Evolutionary conservation across 2,888 invertebrate genomes (phyloP).

Genomic region (Drosophila recens): DNA sequence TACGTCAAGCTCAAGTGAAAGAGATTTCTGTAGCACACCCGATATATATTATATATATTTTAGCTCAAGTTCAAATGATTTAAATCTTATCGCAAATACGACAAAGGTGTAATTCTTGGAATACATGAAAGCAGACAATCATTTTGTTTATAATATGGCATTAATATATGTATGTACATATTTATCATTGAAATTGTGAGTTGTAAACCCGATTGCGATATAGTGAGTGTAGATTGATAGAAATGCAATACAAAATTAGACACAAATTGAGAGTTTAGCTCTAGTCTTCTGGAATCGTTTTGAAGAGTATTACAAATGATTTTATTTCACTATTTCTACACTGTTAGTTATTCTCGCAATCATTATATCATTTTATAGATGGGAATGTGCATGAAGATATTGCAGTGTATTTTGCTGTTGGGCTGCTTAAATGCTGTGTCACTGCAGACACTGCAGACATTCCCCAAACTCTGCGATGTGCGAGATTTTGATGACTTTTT

Average conservation of each 20-base stretch:
- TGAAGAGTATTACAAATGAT: too few relatives aligned
- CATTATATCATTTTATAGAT: constrained; percentile 37
- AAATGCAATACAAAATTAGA: neutral
- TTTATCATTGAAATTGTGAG: neutral
- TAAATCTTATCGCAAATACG: constrained; percentile 8
- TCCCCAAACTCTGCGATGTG: constrained; percentile 80
- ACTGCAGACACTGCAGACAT: constrained; percentile 62
- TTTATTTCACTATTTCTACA: too few relatives aligned
- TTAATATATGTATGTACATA: neutral
- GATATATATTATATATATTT: neutral
- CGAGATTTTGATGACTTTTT: constrained; percentile 80
- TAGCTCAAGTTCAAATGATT: neutral
- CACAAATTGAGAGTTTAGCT: neutral
- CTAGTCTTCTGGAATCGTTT: neutral
- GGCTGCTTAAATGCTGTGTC: constrained; percentile 55
- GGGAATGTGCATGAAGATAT: constrained; percentile 42
- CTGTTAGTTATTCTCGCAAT: neutral
- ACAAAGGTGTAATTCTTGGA: neutral
- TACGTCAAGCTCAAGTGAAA: too few relatives aligned
- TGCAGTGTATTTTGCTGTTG: constrained; percentile 51
- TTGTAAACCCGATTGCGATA: neutral
- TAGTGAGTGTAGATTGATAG: neutral
- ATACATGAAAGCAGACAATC: constrained; percentile 1
- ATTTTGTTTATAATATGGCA: neutral
- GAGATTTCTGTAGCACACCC: too few relatives aligned